These are phyloP conservation scores for Zeuzera pyrina DNA, from an alignment of 2,888 invertebrate species.

Conservation along the genomic window DNA sequence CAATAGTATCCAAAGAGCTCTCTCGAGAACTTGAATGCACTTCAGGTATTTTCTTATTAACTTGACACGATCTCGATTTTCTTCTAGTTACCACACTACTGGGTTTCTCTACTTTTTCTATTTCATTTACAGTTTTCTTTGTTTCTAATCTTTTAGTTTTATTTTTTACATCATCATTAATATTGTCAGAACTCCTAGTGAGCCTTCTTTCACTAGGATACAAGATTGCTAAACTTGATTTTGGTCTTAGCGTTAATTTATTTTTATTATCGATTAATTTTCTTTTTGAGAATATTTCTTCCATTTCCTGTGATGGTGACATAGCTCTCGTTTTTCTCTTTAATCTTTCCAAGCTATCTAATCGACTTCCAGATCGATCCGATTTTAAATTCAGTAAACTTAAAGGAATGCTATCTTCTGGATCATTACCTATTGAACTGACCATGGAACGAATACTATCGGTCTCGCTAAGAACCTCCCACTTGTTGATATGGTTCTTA, in stretches of 20 bases:
- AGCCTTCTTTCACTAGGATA: conserved; percentile 54
- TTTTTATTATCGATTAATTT: conserved; percentile 46
- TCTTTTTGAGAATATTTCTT: conserved; percentile 64
- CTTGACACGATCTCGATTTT: conserved; percentile 57
- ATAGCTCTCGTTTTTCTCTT: conserved; percentile 72
- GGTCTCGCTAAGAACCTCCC: conserved; percentile 74
- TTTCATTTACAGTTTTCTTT: conserved; percentile 30
- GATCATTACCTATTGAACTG: conserved; percentile 63
- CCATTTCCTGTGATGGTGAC: conserved; percentile 74
- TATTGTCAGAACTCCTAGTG: conserved; percentile 54
- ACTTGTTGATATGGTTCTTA: conserved; percentile 62
- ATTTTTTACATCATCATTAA: conserved; percentile 37
- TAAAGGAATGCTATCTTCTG: conserved; percentile 74
- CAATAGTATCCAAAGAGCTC: conserved; percentile 58
- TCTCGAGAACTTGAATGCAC: conserved; percentile 61
- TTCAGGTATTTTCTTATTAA: conserved; percentile 45
- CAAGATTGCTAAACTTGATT: conserved; percentile 58
- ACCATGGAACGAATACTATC: conserved; percentile 71
- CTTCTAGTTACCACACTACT: conserved; percentile 41
- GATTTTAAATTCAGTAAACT: conserved; percentile 60
- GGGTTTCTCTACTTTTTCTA: conserved; percentile 33
- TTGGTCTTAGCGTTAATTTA: conserved; percentile 50
- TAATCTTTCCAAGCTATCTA: conserved; percentile 53
- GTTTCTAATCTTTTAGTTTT: conserved; percentile 39
- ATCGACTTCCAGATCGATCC: conserved; percentile 36